phyloP scores from a whole-genome alignment of 35 echinoderm and acorn worm genomes.

The Lytechinus pictus region DNA sequence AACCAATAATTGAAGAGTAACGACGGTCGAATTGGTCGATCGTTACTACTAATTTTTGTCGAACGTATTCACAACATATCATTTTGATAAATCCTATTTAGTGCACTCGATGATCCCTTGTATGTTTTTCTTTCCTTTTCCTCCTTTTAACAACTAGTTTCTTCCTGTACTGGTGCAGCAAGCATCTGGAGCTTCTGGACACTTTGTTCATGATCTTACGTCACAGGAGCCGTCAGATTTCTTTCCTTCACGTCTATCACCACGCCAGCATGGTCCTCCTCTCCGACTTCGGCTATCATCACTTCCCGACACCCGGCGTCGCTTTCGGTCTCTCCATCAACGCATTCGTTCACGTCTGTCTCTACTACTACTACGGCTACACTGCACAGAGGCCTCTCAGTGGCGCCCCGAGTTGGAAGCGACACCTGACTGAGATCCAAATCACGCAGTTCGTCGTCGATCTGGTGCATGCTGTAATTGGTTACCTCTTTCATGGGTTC shows the following conservation, averaged over 20 bases:
- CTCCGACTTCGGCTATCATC: slow-evolving; percentile 83
- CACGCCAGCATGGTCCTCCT: slow-evolving; percentile 90
- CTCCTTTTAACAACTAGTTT: slow-evolving; percentile 29
- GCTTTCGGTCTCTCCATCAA: slow-evolving; percentile 81
- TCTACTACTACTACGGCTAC: slow-evolving; percentile 90
- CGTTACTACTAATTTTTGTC: no score
- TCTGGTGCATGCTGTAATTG: slow-evolving; percentile 72
- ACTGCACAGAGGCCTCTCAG: slow-evolving; percentile 70
- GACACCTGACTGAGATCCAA: slow-evolving; percentile 80
- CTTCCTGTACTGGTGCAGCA: slow-evolving; percentile 80
- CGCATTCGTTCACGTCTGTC: slow-evolving; percentile 90
- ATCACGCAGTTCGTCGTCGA: slow-evolving; percentile 83
- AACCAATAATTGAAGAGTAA: no score
- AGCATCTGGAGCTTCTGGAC: slow-evolving; percentile 93
- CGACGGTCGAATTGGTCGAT: no score
- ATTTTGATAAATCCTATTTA: no score
- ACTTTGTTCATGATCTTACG: slow-evolving; percentile 95
- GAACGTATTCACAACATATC: no score
- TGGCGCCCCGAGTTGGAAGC: slow-evolving; percentile 75
- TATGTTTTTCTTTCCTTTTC: no score
- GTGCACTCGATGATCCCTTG: no score
- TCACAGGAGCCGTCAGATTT: slow-evolving; percentile 88
- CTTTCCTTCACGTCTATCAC: slow-evolving; percentile 94
- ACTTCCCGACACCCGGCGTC: slow-evolving; percentile 74
- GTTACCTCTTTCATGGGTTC: slow-evolving; percentile 78